Evolutionary conservation across 2,888 invertebrate genomes (phyloP).

Genomic region (Caenorhabditis wallacei): DNA sequence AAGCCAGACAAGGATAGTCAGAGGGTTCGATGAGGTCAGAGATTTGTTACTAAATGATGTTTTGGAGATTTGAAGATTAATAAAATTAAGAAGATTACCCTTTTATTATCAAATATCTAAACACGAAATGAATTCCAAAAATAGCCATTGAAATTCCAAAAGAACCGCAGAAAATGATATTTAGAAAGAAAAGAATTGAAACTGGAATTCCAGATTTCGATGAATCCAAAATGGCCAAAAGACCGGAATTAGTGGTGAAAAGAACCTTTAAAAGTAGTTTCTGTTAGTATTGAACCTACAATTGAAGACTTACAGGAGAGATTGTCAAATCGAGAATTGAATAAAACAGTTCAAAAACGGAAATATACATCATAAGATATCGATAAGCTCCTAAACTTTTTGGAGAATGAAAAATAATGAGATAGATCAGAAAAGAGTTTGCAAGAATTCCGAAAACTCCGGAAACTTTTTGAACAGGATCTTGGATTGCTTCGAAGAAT

Average conservation of each 20-base stretch:
- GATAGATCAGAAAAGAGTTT: slow-evolving; percentile 8
- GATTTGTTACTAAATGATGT: slow-evolving; percentile 18
- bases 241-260: background rate
- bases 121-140: slow-evolving; percentile 33
- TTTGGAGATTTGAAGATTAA: background rate
- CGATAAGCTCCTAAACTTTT: slow-evolving; percentile 49
- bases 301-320: slow-evolving; percentile 18
- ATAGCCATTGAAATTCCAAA: slow-evolving; percentile 16
- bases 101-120: slow-evolving; percentile 17
- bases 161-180: background rate
- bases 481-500: background rate
- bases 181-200: background rate
- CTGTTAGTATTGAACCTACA: background rate
- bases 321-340: slow-evolving; percentile 30
- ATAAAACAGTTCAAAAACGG: slow-evolving; percentile 37
- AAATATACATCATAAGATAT: slow-evolving; percentile 44
- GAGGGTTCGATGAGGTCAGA: slow-evolving; percentile 10
- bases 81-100: background rate
- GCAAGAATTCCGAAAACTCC: background rate
- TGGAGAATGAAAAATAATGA: slow-evolving; percentile 35
- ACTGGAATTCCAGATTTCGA: background rate
- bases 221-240: background rate
- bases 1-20: slow-evolving; percentile 37
- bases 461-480: slow-evolving; percentile 11
- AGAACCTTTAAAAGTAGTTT: background rate